Evolutionary conservation across 2,797 vertebrate species (phyloP).

Genomic region (Anguilla obscura): DNA sequence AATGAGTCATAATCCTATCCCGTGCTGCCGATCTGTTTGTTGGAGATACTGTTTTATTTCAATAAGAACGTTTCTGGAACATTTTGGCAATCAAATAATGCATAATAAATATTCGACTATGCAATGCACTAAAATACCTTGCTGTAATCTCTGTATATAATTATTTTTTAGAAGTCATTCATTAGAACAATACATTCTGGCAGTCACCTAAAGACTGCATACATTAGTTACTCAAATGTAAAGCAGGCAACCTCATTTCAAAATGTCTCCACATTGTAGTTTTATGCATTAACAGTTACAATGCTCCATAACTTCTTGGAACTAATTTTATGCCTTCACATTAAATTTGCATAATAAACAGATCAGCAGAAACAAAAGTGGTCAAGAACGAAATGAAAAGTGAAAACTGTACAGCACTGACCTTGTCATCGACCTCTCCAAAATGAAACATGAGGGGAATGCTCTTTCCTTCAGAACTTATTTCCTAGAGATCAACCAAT

Average conservation of each 20-base stretch:
- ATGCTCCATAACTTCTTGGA: background rate
- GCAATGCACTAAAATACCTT: background rate
- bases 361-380: background rate
- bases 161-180: background rate
- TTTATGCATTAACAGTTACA: background rate
- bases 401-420: background rate
- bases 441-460: background rate
- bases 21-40: background rate
- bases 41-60: background rate
- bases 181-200: background rate
- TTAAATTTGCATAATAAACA: background rate
- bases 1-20: background rate
- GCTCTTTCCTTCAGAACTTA: background rate
- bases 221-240: background rate
- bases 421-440: background rate
- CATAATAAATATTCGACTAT: background rate
- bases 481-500: background rate
- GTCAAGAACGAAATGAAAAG: background rate
- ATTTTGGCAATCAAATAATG: background rate
- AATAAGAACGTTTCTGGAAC: slow-evolving; percentile 2
- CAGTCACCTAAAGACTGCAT: background rate
- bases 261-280: background rate
- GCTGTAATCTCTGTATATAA: background rate
- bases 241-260: background rate
- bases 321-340: background rate